These are phyloP conservation scores for Magallana angulata DNA, from an alignment of 1,140 invertebrate species.

Conservation along the genomic window DNA sequence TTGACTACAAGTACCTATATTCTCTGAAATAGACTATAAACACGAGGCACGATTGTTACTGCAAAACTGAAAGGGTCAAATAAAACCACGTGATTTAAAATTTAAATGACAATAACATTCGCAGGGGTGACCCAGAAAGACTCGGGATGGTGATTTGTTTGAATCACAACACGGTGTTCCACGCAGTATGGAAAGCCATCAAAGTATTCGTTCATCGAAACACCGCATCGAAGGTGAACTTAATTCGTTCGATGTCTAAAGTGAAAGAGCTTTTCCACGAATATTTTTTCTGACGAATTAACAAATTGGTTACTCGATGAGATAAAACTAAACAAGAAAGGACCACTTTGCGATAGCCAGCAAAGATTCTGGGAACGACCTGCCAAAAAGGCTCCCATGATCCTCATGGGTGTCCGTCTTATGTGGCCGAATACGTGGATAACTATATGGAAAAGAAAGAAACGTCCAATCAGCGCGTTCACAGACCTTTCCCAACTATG, in stretches of 20 bases:
- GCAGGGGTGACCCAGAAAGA: conserved; percentile 77
- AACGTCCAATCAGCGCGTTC: conserved; percentile 37
- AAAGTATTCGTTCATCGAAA: conserved; percentile 74
- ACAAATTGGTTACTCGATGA: conserved; percentile 74
- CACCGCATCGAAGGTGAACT: conserved; percentile 72
- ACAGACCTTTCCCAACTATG: conserved; percentile 76
- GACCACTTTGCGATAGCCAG: conserved; percentile 69
- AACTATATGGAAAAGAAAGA: conserved; percentile 45
- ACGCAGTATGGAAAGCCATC: conserved; percentile 76
- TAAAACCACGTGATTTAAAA: no score
- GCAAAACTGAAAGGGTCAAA: no score
- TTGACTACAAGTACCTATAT: no score
- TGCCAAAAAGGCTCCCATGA: conserved; percentile 65
- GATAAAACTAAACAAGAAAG: conserved; percentile 73
- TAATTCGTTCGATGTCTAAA: conserved; percentile 71
- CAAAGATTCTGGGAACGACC: conserved; percentile 74
- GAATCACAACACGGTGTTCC: conserved; percentile 76
- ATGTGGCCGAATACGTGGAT: conserved; percentile 71
- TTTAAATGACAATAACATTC: no score
- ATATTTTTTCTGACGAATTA: conserved; percentile 74
- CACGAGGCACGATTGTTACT: no score
- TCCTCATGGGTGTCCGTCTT: conserved; percentile 73
- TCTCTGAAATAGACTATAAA: no score
- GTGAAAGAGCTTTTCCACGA: conserved; percentile 66
- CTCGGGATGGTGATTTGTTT: conserved; percentile 76